Evolutionary conservation across 1,140 invertebrate genomes (phyloP).

Genomic region (Drosophila serrata): DNA sequence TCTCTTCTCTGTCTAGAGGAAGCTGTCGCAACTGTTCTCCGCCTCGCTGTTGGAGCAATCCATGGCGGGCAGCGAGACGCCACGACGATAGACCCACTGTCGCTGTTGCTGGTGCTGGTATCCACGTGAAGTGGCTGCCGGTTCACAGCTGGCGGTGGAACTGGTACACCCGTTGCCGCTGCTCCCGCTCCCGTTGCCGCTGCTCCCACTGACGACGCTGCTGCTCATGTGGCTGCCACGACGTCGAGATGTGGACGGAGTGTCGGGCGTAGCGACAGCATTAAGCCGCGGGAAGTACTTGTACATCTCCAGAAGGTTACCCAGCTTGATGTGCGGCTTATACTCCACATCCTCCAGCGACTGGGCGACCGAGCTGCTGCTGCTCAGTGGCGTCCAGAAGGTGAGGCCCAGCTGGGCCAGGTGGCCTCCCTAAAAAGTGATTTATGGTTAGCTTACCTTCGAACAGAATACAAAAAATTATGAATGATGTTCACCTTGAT

Average conservation of each 20-base stretch:
- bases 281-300: constrained; percentile 75
- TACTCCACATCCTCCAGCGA: constrained; percentile 69
- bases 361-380: constrained; percentile 55
- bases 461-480: neutral
- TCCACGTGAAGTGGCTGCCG: neutral
- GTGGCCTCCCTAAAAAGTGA: constrained; percentile 88
- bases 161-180: constrained; percentile 4
- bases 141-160: constrained; percentile 24
- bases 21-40: constrained; percentile 83
- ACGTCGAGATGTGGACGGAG: constrained; percentile 40
- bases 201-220: constrained; percentile 9
- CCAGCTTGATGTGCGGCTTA: constrained; percentile 69
- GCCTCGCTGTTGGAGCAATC: constrained; percentile 79
- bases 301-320: constrained; percentile 76
- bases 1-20: constrained; percentile 45
- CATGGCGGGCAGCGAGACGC: constrained; percentile 73
- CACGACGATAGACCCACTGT: constrained; percentile 61
- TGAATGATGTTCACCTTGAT: constrained; percentile 87
- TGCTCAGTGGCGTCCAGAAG: constrained; percentile 90
- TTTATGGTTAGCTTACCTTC: neutral
- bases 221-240: constrained; percentile 67
- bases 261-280: constrained; percentile 21
- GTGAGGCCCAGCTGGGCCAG: constrained; percentile 91
- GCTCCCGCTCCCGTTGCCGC: neutral
- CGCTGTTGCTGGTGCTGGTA: constrained; percentile 31